phyloP scores from a whole-genome alignment of 2,113 vertebrate genomes.

The Dasyurus viverrinus region DNA sequence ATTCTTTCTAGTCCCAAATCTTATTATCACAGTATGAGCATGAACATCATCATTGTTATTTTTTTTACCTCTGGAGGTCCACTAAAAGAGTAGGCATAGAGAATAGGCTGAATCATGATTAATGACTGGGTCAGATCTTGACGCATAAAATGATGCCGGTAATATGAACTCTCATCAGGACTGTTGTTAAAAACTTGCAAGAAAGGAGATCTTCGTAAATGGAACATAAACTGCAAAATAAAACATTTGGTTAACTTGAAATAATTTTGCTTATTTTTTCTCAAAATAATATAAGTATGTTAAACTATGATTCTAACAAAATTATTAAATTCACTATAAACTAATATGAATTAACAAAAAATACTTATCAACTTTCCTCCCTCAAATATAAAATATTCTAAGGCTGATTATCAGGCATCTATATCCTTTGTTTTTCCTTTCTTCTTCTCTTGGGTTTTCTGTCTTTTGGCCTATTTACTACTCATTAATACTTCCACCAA shows the following conservation, averaged over 20 bases:
- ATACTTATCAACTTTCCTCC: neutral
- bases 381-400: conserved; percentile 17
- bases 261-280: neutral
- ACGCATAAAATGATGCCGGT: conserved; percentile 97
- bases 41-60: neutral
- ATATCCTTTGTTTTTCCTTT: conserved; percentile 13
- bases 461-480: conserved; percentile 14
- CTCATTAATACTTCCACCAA: conserved; percentile 27
- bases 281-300: conserved; percentile 1
- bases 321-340: neutral
- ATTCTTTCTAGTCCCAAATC: neutral
- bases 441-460: neutral
- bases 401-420: neutral
- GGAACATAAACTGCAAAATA: conserved; percentile 97
- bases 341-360: neutral
- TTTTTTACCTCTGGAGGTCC: conserved; percentile 94
- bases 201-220: conserved; percentile 97
- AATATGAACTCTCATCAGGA: conserved; percentile 97
- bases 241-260: conserved; percentile 48
- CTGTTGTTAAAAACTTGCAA: conserved; percentile 99
- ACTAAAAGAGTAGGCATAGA: conserved; percentile 97
- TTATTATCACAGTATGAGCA: neutral
- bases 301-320: neutral
- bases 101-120: conserved; percentile 98
- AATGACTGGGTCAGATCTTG: conserved; percentile 98